These are phyloP conservation scores for Dermochelys coriacea DNA, from an alignment of 2,797 vertebrate genomes.

Conservation along the genomic window DNA sequence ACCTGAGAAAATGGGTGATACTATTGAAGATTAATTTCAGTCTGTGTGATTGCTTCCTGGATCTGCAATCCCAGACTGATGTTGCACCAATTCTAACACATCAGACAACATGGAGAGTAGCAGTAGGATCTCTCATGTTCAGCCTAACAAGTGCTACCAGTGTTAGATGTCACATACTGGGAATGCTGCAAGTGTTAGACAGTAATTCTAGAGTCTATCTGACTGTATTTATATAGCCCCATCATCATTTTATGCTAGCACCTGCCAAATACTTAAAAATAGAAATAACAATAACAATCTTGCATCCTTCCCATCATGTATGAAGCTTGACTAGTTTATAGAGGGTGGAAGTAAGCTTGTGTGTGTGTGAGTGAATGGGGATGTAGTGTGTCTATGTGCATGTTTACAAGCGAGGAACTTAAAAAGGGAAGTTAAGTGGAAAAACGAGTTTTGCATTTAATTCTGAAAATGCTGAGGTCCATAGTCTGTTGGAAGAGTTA, in stretches of 20 bases:
- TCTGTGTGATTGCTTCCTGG: background rate
- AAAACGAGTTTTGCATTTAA: background rate
- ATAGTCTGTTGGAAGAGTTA: background rate
- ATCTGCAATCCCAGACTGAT: background rate
- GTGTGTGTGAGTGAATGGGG: background rate
- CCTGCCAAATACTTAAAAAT: background rate
- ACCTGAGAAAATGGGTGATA: background rate
- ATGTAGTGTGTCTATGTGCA: background rate
- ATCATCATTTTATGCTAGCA: background rate
- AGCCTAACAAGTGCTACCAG: background rate
- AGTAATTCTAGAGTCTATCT: background rate
- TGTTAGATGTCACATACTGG: background rate
- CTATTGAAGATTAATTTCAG: background rate
- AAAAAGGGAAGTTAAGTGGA: background rate
- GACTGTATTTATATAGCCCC: background rate
- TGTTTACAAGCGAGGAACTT: background rate
- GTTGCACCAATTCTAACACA: background rate
- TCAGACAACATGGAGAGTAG: background rate
- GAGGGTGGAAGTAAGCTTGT: background rate
- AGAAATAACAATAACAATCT: background rate
- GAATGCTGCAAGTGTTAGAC: background rate
- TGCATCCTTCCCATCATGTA: background rate
- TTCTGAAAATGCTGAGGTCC: background rate
- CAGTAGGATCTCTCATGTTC: background rate
- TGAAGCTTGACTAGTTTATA: background rate